These are phyloP conservation scores for Polypedilum pembai DNA, from an alignment of 1,140 invertebrate species.

Conservation along the genomic window DNA sequence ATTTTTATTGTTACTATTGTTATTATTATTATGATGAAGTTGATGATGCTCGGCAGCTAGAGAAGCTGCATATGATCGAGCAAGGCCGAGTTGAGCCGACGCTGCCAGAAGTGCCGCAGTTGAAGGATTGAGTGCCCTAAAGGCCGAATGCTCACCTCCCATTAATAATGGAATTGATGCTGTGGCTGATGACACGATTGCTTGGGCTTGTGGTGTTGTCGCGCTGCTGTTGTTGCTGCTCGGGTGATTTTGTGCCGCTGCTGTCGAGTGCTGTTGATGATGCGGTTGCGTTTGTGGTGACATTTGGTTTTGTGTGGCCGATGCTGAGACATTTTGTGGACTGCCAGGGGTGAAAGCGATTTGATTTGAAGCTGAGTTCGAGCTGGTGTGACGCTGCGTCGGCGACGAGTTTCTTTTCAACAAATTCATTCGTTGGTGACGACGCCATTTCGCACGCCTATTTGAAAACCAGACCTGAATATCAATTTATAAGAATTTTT, in stretches of 20 bases:
- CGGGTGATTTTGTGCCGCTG: not conserved
- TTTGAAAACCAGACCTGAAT: conserved; percentile 96
- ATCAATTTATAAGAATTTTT: conserved; percentile 45
- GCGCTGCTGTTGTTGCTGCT: not conserved
- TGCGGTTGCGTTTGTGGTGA: not conserved
- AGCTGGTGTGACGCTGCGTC: conserved; percentile 31
- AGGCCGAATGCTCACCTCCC: conserved; percentile 82
- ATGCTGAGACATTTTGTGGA: conserved; percentile 30
- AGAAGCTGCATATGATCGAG: conserved; percentile 45
- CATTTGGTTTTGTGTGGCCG: conserved; percentile 2
- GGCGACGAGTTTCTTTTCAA: conserved; percentile 62
- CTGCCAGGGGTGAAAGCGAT: conserved; percentile 44
- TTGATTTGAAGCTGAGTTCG: conserved; percentile 29
- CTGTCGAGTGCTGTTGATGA: conserved; percentile 32
- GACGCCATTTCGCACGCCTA: conserved; percentile 94
- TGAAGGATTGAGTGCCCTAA: conserved; percentile 56
- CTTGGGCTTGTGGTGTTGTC: conserved; percentile 36
- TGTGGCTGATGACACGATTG: conserved; percentile 40
- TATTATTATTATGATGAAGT: conserved; percentile 7
- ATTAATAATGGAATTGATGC: conserved; percentile 51
- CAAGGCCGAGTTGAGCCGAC: conserved; percentile 45
- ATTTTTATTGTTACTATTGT: conserved; percentile 37
- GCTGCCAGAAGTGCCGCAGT: conserved; percentile 44
- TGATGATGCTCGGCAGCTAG: conserved; percentile 41
- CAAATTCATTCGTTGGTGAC: conserved; percentile 89